Conservation (phyloP, 2,113 vertebrate species). For the Crotalus helleri region DNA sequence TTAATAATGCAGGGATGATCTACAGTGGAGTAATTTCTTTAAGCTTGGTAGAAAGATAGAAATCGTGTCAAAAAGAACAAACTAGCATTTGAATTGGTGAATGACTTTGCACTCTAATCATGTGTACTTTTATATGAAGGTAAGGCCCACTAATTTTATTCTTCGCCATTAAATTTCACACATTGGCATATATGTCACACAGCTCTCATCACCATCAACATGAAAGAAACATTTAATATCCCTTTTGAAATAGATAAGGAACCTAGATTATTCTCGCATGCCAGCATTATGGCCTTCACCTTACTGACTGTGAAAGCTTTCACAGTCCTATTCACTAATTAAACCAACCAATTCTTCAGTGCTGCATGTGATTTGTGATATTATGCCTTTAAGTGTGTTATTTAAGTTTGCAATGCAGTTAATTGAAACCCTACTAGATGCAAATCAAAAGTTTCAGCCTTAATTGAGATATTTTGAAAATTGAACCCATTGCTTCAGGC, state of each 20-base stretch:
- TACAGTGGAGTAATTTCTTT: constrained; percentile 54
- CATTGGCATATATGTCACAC: constrained; percentile 43
- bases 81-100: constrained; percentile 55
- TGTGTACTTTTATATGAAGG: constrained; percentile 13
- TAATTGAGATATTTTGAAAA: constrained; percentile 96
- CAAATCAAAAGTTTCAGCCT: constrained; percentile 84
- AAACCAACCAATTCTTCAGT: constrained; percentile 62
- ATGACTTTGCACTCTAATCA: constrained; percentile 50
- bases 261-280: constrained; percentile 49
- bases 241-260: constrained; percentile 50
- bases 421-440: constrained; percentile 84
- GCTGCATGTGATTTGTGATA: constrained; percentile 73
- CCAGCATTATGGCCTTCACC: constrained; percentile 51
- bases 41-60: constrained; percentile 26
- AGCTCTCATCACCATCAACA: constrained; percentile 41
- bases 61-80: constrained; percentile 43
- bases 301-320: constrained; percentile 61
- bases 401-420: constrained; percentile 81
- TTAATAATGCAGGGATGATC: background rate
- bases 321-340: constrained; percentile 56
- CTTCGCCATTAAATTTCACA: constrained; percentile 44
- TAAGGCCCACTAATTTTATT: constrained; percentile 32
- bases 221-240: constrained; percentile 53
- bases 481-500: constrained; percentile 91
- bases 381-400: constrained; percentile 79